Percentiles rank a stretch among this genome's conserved stretches.
These are phyloP conservation scores for Pangasianodon gigas DNA, from an alignment of 2,113 vertebrate genomes.

Conservation along the genomic window DNA sequence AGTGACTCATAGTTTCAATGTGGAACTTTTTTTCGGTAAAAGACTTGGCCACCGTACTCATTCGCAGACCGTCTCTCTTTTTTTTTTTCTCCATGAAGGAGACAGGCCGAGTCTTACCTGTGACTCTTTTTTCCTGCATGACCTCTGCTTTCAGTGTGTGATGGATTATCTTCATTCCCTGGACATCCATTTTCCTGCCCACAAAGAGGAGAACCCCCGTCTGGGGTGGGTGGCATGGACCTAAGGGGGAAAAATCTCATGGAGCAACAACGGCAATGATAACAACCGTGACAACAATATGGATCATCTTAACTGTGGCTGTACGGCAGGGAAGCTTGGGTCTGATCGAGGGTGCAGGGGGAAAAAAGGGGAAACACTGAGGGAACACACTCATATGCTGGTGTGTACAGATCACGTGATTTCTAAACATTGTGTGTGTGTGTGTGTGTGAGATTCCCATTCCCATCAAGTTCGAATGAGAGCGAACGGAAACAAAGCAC, in stretches of 20 bases:
- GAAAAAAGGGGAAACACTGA: neutral
- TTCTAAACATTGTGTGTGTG: slow-evolving; percentile 22
- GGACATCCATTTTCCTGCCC: slow-evolving; percentile 67
- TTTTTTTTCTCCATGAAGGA: slow-evolving; percentile 39
- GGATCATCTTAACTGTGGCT: slow-evolving; percentile 47
- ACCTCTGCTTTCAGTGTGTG: slow-evolving; percentile 55
- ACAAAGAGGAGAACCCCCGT: slow-evolving; percentile 59
- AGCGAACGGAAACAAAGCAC: neutral
- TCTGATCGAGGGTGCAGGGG: neutral
- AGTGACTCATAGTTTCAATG: slow-evolving; percentile 11
- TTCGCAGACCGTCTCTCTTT: neutral
- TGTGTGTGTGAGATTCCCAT: neutral
- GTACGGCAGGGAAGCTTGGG: slow-evolving; percentile 57
- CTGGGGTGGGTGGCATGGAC: slow-evolving; percentile 50
- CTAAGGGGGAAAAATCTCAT: slow-evolving; percentile 45
- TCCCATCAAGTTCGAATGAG: neutral
- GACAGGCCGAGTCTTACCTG: slow-evolving; percentile 51
- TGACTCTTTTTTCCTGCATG: slow-evolving; percentile 41
- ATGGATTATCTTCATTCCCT: slow-evolving; percentile 60
- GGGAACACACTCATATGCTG: neutral
- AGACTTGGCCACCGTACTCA: slow-evolving; percentile 12
- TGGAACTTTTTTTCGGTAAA: slow-evolving; percentile 23
- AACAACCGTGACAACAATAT: slow-evolving; percentile 51
- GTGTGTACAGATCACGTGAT: slow-evolving; percentile 32
- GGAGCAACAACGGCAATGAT: slow-evolving; percentile 54